These are phyloP conservation scores for Scaptomyza hsui DNA, from an alignment of 1,140 invertebrate species.

Conservation along the genomic window DNA sequence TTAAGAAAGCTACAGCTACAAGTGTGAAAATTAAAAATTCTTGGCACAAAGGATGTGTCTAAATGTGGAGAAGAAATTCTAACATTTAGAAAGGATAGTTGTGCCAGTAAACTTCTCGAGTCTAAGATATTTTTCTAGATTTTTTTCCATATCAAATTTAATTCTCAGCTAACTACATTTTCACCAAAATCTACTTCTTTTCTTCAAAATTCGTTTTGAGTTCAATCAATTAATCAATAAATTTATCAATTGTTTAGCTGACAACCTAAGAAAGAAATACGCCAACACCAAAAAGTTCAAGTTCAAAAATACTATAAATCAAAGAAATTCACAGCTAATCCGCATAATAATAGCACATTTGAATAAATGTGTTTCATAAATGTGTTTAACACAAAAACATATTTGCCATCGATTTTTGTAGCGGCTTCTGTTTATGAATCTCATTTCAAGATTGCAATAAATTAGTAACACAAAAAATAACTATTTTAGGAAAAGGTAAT, in stretches of 20 bases:
- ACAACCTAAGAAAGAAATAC: constrained; percentile 16
- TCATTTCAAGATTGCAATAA: not conserved
- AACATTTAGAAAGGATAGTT: too few species aligned
- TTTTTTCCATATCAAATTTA: not conserved
- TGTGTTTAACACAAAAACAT: not conserved
- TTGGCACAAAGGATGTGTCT: too few species aligned
- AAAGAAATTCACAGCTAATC: constrained; percentile 22
- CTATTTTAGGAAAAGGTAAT: not conserved
- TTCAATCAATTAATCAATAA: constrained; percentile 46
- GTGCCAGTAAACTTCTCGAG: too few species aligned
- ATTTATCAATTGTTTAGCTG: constrained; percentile 52
- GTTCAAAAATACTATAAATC: constrained; percentile 65
- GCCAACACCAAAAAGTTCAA: constrained; percentile 55
- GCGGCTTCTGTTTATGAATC: constrained; percentile 16
- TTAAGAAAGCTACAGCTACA: not conserved
- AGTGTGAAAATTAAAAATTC: not conserved
- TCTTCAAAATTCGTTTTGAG: constrained; percentile 13
- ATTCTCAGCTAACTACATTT: not conserved
- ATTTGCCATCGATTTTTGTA: constrained; percentile 33
- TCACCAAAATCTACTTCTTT: constrained; percentile 14
- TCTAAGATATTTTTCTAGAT: too few species aligned
- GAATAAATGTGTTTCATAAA: constrained; percentile 36
- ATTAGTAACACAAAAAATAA: not conserved
- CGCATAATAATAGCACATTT: constrained; percentile 26
- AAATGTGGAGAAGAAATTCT: too few species aligned